Conservation (phyloP, 2,888 invertebrate species). For the Julus scandinavius region DNA sequence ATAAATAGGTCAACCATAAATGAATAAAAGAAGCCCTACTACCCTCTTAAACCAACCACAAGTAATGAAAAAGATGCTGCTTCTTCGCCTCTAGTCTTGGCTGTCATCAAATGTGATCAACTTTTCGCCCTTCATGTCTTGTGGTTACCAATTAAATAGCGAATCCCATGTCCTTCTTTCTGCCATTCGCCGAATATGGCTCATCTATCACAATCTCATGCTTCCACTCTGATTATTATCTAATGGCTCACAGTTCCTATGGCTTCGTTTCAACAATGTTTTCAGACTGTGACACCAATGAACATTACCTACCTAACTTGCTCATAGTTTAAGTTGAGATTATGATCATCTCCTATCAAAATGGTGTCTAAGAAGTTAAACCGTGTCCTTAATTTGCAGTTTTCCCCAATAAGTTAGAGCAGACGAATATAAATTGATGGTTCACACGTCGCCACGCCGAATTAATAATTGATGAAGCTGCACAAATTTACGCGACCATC, state of each 20-base stretch:
- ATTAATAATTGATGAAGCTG: neutral
- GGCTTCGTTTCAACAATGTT: neutral
- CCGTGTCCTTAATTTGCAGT: neutral
- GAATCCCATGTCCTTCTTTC: neutral
- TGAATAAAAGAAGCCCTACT: neutral
- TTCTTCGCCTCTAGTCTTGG: neutral
- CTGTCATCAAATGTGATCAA: neutral
- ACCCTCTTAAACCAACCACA: neutral
- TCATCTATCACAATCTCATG: conserved; percentile 13
- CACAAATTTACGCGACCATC: neutral
- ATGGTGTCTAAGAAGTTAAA: neutral
- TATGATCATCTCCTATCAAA: neutral
- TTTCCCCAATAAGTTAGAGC: neutral
- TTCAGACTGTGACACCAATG: neutral
- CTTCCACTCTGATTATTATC: conserved; percentile 21
- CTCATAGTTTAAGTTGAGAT: neutral
- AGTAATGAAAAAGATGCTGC: neutral
- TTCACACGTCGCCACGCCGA: neutral
- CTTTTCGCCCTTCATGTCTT: neutral
- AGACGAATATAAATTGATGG: neutral
- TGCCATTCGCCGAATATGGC: neutral
- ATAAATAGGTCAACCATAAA: neutral
- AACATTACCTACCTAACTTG: neutral
- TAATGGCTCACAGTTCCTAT: neutral
- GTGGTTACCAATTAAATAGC: conserved; percentile 23